These are phyloP conservation scores for Tipula lateralis DNA, from an alignment of 2,888 invertebrate genomes.

Conservation along the genomic window DNA sequence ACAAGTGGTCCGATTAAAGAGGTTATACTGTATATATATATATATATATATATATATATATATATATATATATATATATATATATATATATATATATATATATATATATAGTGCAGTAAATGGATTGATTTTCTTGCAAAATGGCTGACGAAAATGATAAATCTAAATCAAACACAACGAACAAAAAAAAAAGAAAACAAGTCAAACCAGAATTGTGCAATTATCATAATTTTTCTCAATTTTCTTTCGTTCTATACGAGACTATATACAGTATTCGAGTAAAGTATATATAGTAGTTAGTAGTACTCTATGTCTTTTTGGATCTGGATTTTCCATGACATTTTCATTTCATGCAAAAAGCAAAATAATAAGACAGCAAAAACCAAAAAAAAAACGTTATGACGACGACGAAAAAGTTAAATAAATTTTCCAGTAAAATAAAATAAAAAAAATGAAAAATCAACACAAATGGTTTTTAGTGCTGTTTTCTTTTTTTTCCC, in stretches of 20 bases:
- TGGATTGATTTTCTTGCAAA: background rate
- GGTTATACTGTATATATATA: too few species aligned
- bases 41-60: too few species aligned
- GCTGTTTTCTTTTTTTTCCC: slow-evolving; percentile 8
- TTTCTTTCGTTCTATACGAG: background rate
- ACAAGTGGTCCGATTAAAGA: too few species aligned
- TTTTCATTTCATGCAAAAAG: slow-evolving; percentile 19
- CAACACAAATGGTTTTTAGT: slow-evolving; percentile 24
- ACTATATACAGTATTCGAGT: too few species aligned
- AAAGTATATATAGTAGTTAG: background rate
- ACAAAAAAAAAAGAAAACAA: background rate
- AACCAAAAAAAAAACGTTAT: slow-evolving; percentile 15
- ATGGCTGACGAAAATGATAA: slow-evolving; percentile 9
- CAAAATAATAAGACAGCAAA: background rate
- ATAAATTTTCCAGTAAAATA: slow-evolving; percentile 13
- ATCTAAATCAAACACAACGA: slow-evolving; percentile 24
- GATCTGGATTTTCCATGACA: slow-evolving; percentile 15
- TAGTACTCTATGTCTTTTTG: background rate
- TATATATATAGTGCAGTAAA: background rate
- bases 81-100: too few species aligned
- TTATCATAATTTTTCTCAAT: slow-evolving; percentile 11
- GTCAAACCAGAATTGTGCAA: slow-evolving; percentile 5
- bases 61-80: too few species aligned
- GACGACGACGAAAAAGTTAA: slow-evolving; percentile 24
- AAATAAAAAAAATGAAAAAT: slow-evolving; percentile 14